These are phyloP conservation scores for Drosophila heteroneura DNA, from an alignment of 2,888 invertebrate genomes.

Conservation along the genomic window DNA sequence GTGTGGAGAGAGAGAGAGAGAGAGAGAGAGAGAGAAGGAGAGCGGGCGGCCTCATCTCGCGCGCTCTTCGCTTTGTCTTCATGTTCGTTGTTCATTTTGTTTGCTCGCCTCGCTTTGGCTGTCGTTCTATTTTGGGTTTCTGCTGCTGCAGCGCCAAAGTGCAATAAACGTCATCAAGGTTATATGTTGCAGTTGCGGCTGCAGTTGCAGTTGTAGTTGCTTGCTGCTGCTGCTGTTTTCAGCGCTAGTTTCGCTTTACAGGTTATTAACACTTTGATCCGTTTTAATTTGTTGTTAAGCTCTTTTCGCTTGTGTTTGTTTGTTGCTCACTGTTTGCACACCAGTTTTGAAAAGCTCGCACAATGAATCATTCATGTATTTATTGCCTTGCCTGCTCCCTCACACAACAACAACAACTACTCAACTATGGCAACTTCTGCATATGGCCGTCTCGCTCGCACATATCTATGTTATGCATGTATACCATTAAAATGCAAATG, in stretches of 20 bases:
- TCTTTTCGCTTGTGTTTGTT: constrained; percentile 12
- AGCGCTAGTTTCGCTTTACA: constrained; percentile 50
- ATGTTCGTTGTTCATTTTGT: constrained; percentile 62
- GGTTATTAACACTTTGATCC: constrained; percentile 61
- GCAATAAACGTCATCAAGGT: constrained; percentile 85
- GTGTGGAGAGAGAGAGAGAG: neutral
- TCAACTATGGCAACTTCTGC: constrained; percentile 3
- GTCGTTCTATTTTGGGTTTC: constrained; percentile 76
- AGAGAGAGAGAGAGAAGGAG: constrained; percentile 4
- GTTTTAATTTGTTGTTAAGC: constrained; percentile 42
- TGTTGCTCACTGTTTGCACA: constrained; percentile 14
- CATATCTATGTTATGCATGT: constrained; percentile 7
- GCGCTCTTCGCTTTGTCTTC: constrained; percentile 64
- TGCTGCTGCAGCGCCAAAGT: constrained; percentile 71
- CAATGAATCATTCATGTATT: constrained; percentile 56
- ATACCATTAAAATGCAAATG: constrained; percentile 56
- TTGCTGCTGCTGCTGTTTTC: constrained; percentile 24
- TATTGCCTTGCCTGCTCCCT: constrained; percentile 30
- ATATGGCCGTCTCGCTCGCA: constrained; percentile 33
- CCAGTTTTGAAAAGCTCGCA: constrained; percentile 24
- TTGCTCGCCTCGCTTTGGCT: constrained; percentile 55
- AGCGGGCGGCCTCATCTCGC: constrained; percentile 13
- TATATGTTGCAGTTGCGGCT: constrained; percentile 59
- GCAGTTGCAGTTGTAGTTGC: constrained; percentile 18
- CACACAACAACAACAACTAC: constrained; percentile 28